Conservation (phyloP, 2,797 vertebrate species). For the Onychomys leucogaster region DNA sequence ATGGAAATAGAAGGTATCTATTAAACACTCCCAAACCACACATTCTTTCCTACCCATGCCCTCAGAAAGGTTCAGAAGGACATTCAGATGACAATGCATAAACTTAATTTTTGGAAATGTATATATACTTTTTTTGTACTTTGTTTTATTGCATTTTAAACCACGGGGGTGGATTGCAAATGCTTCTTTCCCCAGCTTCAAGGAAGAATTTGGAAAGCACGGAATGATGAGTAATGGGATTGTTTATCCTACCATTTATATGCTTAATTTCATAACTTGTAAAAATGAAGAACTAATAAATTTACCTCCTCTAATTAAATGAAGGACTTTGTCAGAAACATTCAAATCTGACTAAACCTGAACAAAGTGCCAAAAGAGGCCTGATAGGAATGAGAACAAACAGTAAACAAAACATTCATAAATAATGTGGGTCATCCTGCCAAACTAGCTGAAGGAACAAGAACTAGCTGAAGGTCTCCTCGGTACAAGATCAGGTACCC, state of each 20-base stretch:
- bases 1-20: neutral
- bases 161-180: neutral
- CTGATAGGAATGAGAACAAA: neutral
- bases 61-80: neutral
- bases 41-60: neutral
- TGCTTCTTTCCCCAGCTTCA: neutral
- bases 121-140: neutral
- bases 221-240: neutral
- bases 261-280: constrained; percentile 3
- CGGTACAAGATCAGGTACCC: rapidly evolving
- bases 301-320: neutral
- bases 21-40: neutral
- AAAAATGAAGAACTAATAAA: constrained; percentile 53
- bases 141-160: constrained; percentile 7
- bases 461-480: neutral
- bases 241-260: constrained; percentile 38
- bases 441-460: neutral
- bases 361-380: neutral
- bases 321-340: neutral
- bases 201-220: constrained; percentile 37
- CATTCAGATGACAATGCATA: neutral
- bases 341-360: neutral
- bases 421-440: neutral
- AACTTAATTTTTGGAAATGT: neutral
- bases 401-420: neutral